Evolutionary conservation across 1,140 invertebrate genomes (phyloP).

Genomic region (Pristionchus pacificus): DNA sequence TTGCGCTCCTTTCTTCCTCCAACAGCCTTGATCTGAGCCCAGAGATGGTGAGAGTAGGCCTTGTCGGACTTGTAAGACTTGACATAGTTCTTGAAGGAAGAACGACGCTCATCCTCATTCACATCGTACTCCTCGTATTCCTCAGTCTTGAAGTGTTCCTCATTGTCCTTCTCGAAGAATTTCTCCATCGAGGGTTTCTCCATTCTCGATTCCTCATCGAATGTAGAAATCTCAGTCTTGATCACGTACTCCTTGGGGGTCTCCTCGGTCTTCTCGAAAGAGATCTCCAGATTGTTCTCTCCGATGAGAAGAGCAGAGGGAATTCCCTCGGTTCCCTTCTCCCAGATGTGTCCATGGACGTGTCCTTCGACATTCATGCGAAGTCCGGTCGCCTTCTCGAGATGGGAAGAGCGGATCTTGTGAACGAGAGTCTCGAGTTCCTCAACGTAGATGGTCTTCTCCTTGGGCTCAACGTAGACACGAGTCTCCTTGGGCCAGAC

Average conservation of each 20-base stretch:
- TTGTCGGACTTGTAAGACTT: slow-evolving; percentile 12
- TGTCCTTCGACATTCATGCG: slow-evolving; percentile 13
- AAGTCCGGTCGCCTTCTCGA: slow-evolving; percentile 19
- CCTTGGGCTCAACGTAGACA: slow-evolving; percentile 9
- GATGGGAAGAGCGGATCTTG: slow-evolving; percentile 18
- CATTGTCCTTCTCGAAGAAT: slow-evolving; percentile 23
- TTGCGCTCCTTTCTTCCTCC: slow-evolving; percentile 6
- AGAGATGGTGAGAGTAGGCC: background rate
- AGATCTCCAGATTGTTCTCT: slow-evolving; percentile 26
- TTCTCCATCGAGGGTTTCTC: slow-evolving; percentile 19
- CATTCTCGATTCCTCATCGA: slow-evolving; percentile 3
- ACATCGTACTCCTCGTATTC: background rate
- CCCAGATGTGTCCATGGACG: slow-evolving; percentile 15
- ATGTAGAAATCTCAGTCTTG: background rate
- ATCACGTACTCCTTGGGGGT: slow-evolving; percentile 24
- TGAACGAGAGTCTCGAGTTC: slow-evolving; percentile 17
- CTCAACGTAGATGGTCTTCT: slow-evolving; percentile 26
- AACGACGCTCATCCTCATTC: background rate
- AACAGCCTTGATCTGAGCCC: background rate
- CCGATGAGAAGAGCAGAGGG: slow-evolving; percentile 1
- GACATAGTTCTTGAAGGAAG: background rate
- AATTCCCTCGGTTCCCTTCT: background rate
- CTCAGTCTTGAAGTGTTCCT: background rate
- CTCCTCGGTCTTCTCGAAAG: slow-evolving; percentile 18
- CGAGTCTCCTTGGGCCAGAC: slow-evolving; percentile 13